Percentiles rank a stretch among this genome's conserved stretches.
These are phyloP conservation scores for Nemoura dubitans DNA, from an alignment of 2,888 invertebrate species.

Conservation along the genomic window DNA sequence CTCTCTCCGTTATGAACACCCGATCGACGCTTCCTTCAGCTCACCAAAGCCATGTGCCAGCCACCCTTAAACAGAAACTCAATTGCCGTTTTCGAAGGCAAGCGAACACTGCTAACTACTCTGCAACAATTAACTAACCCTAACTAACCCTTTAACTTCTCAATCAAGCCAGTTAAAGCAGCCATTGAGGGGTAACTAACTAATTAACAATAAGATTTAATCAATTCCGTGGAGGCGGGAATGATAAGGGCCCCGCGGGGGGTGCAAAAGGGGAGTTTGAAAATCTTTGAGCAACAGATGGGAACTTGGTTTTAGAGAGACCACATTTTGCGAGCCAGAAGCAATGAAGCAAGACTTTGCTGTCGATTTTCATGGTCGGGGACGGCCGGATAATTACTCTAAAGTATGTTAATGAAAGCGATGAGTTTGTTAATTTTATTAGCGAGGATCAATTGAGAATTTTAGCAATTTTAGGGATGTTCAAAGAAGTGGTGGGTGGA, in stretches of 20 bases:
- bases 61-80: conserved; percentile 24
- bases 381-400: background rate
- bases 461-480: conserved; percentile 12
- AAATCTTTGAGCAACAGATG: conserved; percentile 41
- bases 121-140: conserved; percentile 46
- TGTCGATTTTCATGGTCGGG: background rate
- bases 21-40: background rate
- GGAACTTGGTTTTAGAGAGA: conserved; percentile 3
- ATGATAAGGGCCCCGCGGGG: conserved; percentile 36
- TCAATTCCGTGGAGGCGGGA: conserved; percentile 44
- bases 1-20: conserved; percentile 21
- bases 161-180: conserved; percentile 30
- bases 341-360: background rate
- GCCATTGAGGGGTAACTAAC: conserved; percentile 43
- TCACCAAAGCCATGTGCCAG: background rate
- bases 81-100: conserved; percentile 16
- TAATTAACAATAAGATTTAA: conserved; percentile 50
- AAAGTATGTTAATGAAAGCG: background rate
- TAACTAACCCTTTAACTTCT: conserved; percentile 48
- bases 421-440: conserved; percentile 16
- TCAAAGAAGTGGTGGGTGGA: background rate
- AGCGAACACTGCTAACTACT: background rate
- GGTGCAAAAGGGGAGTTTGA: conserved; percentile 13
- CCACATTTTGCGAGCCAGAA: background rate
- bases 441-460: background rate